A percentile compares a stretch with the other conserved stretches of the same genome.
phyloP scores from a whole-genome alignment of 2,888 invertebrate genomes.

The Mythimna pallens region DNA sequence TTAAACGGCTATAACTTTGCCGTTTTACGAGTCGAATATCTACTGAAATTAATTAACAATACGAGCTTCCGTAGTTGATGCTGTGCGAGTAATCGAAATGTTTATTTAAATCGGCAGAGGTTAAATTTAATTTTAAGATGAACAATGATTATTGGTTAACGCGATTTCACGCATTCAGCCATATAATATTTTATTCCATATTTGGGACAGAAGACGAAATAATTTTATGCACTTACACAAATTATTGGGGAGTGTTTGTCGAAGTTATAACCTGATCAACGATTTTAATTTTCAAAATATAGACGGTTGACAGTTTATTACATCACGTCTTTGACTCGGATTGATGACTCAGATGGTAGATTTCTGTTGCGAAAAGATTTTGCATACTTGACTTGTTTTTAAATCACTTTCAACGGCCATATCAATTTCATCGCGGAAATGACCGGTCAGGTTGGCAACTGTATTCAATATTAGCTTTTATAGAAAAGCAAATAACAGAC shows the following conservation, averaged over 20 bases:
- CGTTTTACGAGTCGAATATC: slow-evolving; percentile 82
- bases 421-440: slow-evolving; percentile 56
- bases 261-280: slow-evolving; percentile 36
- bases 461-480: slow-evolving; percentile 29
- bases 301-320: slow-evolving; percentile 38
- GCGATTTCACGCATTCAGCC: slow-evolving; percentile 50
- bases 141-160: slow-evolving; percentile 64
- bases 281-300: slow-evolving; percentile 43
- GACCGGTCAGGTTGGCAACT: slow-evolving; percentile 18
- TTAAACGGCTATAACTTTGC: slow-evolving; percentile 80
- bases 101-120: slow-evolving; percentile 69
- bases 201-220: slow-evolving; percentile 49
- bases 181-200: slow-evolving; percentile 59
- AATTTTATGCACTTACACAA: slow-evolving; percentile 41
- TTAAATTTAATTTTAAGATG: slow-evolving; percentile 62
- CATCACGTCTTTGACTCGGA: slow-evolving; percentile 32
- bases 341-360: slow-evolving; percentile 52
- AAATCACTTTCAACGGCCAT: slow-evolving; percentile 55
- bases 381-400: slow-evolving; percentile 49
- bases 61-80: slow-evolving; percentile 74
- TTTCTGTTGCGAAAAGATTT: slow-evolving; percentile 51
- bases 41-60: slow-evolving; percentile 79
- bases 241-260: slow-evolving; percentile 43
- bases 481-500: slow-evolving; percentile 20
- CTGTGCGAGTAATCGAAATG: slow-evolving; percentile 69